These are phyloP conservation scores for Meteorus cinctellus DNA, from an alignment of 2,888 invertebrate species.

Conservation along the genomic window DNA sequence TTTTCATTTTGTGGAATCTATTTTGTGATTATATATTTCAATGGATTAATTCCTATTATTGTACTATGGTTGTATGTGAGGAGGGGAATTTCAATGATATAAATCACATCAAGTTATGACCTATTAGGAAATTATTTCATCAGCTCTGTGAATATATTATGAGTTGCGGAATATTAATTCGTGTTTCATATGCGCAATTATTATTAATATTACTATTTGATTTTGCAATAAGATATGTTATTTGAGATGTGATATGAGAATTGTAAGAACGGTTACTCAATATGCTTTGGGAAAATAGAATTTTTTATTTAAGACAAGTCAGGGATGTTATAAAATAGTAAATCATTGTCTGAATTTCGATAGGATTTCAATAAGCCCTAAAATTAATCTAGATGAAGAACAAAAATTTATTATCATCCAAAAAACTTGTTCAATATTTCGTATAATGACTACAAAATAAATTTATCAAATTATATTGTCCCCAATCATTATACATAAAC, in stretches of 20 bases:
- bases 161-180: neutral
- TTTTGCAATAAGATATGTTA: neutral
- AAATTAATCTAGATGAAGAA: too few relatives aligned
- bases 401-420: too few relatives aligned
- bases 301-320: too few relatives aligned
- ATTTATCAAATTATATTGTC: neutral
- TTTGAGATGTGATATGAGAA: neutral
- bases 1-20: neutral
- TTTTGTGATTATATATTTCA: neutral
- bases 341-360: too few relatives aligned
- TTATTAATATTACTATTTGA: neutral
- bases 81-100: too few relatives aligned
- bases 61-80: too few relatives aligned
- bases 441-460: too few relatives aligned
- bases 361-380: too few relatives aligned
- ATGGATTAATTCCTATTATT: too few relatives aligned
- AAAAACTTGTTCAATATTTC: too few relatives aligned
- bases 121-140: constrained; percentile 30
- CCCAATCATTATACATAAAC: neutral
- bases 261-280: neutral
- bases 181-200: neutral
- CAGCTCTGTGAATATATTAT: constrained; percentile 15
- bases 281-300: too few relatives aligned
- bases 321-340: too few relatives aligned
- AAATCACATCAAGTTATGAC: neutral